Base-by-base conservation (phyloP, 1,140 invertebrate genomes). In the Apis dorsata region DNA sequence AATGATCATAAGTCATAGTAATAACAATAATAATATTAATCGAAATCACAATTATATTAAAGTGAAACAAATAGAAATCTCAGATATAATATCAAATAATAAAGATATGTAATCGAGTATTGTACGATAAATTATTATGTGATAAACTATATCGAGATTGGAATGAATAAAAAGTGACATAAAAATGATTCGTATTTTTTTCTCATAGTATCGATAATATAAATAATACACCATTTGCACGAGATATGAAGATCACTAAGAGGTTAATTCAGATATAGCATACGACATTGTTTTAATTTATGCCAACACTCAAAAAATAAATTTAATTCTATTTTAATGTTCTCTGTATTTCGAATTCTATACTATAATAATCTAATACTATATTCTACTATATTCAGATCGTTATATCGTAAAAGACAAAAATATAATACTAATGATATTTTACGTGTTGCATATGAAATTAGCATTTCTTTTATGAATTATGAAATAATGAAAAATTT, bases 201-300 rank as follows among this genome's bases (percentile, higher is more conserved):
- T 62, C 17, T 24, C 13, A 28, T 63, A 63, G 51, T 44, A 7
- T 49, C 21, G 51, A 53, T 7, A 34, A 74, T 57, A 15, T 60
- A 44, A 75, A 75, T 62, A 75, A 62, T 75, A 44, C 57, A 74
- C 59, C 11, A 57, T 74, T 34, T 34, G 21, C 21, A 60, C 1
- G 15, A 60, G 72, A 75, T 75, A 75, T 44, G n/a, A 51, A 63
- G 59, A 44, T 75, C 73, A 59, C 21, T 44, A 13, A 19, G 59
- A 44, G 73, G 59, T 75, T 75, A 75, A 75, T 75, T 75, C 62
- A 75, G 44, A 75, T 75, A 74, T 62, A 74, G 24, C 8, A 11
- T 7, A 60, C 24, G 21, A 49, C n/a, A 62, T 62, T 62, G 59
- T 75, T 62, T 51, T n/a, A 49, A n/a, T 60, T 62, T 1, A 19